These are phyloP conservation scores for Trachelus tabidus DNA, from an alignment of 2,888 invertebrate genomes.

Conservation along the genomic window DNA sequence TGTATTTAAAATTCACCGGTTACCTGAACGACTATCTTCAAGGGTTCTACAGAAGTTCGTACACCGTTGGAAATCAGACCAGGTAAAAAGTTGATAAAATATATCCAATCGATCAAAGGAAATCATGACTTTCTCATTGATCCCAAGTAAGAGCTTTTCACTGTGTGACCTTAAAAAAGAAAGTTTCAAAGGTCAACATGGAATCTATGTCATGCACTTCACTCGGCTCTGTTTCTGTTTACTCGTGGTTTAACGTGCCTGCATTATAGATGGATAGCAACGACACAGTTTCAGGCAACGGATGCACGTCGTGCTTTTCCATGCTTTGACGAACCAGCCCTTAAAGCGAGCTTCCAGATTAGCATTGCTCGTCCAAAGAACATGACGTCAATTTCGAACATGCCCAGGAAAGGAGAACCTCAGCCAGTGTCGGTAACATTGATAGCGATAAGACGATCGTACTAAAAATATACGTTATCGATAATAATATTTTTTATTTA, in stretches of 20 bases:
- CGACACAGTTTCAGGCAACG: slow-evolving; percentile 86
- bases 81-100: slow-evolving; percentile 68
- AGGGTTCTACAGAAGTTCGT: slow-evolving; percentile 87
- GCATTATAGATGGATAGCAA: slow-evolving; percentile 79
- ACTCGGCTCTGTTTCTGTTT: not conserved
- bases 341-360: slow-evolving; percentile 84
- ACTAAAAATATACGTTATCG: not conserved
- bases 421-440: slow-evolving; percentile 69
- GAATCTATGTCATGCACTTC: too few species aligned
- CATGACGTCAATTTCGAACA: slow-evolving; percentile 83
- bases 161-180: too few species aligned
- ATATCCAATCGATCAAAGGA: not conserved
- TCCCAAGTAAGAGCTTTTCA: not conserved
- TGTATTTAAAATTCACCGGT: slow-evolving; percentile 79
- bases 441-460: not conserved
- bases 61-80: slow-evolving; percentile 75
- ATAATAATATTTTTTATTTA: slow-evolving; percentile 51
- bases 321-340: slow-evolving; percentile 87
- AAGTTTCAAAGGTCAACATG: too few species aligned
- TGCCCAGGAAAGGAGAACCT: slow-evolving; percentile 71
- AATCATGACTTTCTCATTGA: not conserved
- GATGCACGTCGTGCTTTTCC: slow-evolving; percentile 86
- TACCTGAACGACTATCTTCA: slow-evolving; percentile 79
- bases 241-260: not conserved
- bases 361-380: slow-evolving; percentile 78